Conservation (phyloP, 2,888 invertebrate species). For the Cheilosia vulpina region DNA sequence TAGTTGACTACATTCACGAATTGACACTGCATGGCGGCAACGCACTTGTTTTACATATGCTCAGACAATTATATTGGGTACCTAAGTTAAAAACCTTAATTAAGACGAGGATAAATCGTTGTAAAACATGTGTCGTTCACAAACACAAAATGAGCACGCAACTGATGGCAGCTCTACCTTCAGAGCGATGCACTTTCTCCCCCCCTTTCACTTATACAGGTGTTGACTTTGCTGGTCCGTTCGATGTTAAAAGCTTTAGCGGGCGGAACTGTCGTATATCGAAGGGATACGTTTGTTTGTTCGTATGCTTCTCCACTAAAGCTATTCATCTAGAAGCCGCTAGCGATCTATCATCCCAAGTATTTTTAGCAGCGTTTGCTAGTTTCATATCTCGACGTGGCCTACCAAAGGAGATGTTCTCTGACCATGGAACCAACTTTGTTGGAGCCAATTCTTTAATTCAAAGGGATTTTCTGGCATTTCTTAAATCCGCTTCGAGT, state of each 20-base stretch:
- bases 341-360: neutral
- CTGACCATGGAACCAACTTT: neutral
- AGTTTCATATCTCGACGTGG: conserved; percentile 15
- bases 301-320: conserved; percentile 5
- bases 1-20: neutral
- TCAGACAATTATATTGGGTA: neutral
- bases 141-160: no score
- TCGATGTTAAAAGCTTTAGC: neutral
- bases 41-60: neutral
- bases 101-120: neutral
- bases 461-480: no score
- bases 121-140: no score
- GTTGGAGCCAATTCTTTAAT: no score
- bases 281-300: neutral
- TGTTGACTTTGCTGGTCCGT: neutral
- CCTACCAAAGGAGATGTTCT: neutral
- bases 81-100: neutral
- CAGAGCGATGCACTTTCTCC: neutral
- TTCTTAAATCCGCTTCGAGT: no score
- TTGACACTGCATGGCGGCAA: neutral
- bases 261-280: neutral
- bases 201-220: neutral
- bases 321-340: conserved; percentile 17
- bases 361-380: conserved; percentile 14
- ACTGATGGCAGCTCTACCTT: neutral